Conservation (phyloP, 92 coral and sea anemone species). For the Parazoanthus swiftii region DNA sequence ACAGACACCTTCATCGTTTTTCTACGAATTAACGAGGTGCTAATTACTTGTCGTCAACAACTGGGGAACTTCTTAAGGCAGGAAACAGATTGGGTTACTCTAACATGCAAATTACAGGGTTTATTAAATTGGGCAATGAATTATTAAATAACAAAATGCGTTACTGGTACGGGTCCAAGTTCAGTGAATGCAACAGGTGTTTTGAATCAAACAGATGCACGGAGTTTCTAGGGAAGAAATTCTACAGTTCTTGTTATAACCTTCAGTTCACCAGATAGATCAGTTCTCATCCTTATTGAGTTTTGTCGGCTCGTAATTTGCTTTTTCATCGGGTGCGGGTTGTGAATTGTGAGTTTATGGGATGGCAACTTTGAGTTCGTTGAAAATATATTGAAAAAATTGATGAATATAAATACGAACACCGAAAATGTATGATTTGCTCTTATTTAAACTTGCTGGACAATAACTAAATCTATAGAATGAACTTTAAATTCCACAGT, state of each 20-base stretch:
- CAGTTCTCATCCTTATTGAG: background rate
- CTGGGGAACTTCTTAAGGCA: no score
- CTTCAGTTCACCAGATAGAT: background rate
- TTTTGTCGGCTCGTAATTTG: background rate
- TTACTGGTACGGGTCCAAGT: background rate
- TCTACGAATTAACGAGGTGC: no score
- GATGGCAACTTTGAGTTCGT: background rate
- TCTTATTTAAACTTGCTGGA: background rate
- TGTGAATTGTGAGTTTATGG: no score
- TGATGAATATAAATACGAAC: no score
- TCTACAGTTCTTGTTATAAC: background rate
- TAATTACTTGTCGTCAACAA: no score
- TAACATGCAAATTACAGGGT: background rate
- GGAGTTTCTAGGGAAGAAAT: background rate
- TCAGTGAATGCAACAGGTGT: constrained; percentile 21
- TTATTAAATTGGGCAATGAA: background rate
- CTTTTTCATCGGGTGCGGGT: background rate
- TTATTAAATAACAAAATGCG: background rate
- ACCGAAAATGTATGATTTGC: no score
- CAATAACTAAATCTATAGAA: no score
- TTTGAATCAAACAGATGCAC: background rate
- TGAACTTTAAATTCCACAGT: no score
- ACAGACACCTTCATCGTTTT: no score
- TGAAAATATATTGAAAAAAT: background rate
- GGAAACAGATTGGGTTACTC: background rate